Evolutionary conservation across 2,113 vertebrate species (phyloP).

Genomic region (Oncorhynchus kisutch): DNA sequence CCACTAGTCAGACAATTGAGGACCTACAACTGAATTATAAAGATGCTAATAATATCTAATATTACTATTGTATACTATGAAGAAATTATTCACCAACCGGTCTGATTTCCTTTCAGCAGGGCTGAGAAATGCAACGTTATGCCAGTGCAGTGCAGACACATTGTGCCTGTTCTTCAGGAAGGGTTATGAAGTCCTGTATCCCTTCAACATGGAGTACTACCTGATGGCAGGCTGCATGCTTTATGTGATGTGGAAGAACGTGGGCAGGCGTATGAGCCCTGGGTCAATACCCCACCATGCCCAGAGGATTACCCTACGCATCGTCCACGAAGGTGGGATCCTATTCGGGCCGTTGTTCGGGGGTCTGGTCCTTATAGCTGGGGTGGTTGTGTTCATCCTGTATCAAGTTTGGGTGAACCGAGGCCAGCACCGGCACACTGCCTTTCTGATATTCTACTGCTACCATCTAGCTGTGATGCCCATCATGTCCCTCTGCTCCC

Average conservation of each 20-base stretch:
- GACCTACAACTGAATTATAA: too few species aligned
- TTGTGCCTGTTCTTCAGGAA: slow-evolving; percentile 79
- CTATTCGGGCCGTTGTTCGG: slow-evolving; percentile 75
- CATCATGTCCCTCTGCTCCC: slow-evolving; percentile 74
- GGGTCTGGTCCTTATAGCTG: slow-evolving; percentile 65
- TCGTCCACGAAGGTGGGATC: slow-evolving; percentile 54
- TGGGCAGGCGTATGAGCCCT: slow-evolving; percentile 70
- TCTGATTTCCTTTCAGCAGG: slow-evolving; percentile 62
- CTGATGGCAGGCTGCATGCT: slow-evolving; percentile 83
- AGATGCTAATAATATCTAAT: too few species aligned
- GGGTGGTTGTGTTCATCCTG: slow-evolving; percentile 77
- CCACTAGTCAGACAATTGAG: too few species aligned
- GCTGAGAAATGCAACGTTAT: slow-evolving; percentile 42
- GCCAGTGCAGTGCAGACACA: slow-evolving; percentile 63
- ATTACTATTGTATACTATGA: too few species aligned
- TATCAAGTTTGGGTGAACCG: slow-evolving; percentile 80
- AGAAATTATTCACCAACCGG: slow-evolving; percentile 51
- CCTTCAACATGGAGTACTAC: slow-evolving; percentile 89
- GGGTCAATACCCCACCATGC: fast-evolving
- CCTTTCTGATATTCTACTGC: slow-evolving; percentile 81
- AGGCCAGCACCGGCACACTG: slow-evolving; percentile 56
- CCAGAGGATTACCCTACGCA: slow-evolving; percentile 65
- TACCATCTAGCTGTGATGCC: slow-evolving; percentile 79
- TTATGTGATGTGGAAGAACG: slow-evolving; percentile 93
- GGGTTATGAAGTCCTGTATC: slow-evolving; percentile 85